Evolutionary conservation across 2,888 invertebrate genomes (phyloP).

Genomic region (Xestia sexstrigata): DNA sequence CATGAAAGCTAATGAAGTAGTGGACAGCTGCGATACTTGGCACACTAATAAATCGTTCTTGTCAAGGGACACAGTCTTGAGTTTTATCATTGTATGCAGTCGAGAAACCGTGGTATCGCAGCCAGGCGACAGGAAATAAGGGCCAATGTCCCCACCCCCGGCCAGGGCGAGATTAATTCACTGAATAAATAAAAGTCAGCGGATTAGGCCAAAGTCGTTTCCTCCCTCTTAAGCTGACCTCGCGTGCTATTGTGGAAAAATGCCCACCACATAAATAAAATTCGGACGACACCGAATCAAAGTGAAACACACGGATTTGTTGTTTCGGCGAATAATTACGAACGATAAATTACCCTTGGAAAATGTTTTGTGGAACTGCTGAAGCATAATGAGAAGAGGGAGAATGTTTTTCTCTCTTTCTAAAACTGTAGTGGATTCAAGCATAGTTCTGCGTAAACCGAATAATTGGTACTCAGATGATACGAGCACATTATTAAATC

Average conservation of each 20-base stretch:
- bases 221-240: constrained; percentile 90
- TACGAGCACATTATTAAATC: too few relatives aligned
- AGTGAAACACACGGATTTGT: constrained; percentile 78
- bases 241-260: constrained; percentile 89
- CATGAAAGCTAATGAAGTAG: constrained; percentile 55
- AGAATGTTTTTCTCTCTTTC: constrained; percentile 14
- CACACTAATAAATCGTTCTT: constrained; percentile 78
- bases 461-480: constrained; percentile 50
- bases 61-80: constrained; percentile 76
- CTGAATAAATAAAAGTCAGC: constrained; percentile 91
- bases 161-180: constrained; percentile 88
- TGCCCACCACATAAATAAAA: constrained; percentile 88
- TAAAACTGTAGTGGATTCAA: constrained; percentile 25
- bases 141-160: constrained; percentile 83
- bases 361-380: constrained; percentile 42
- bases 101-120: constrained; percentile 81
- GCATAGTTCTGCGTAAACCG: neutral
- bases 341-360: constrained; percentile 55
- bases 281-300: constrained; percentile 84
- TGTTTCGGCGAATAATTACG: constrained; percentile 68
- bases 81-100: constrained; percentile 82
- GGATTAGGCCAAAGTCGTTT: constrained; percentile 90
- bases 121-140: constrained; percentile 84
- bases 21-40: constrained; percentile 68
- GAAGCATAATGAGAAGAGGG: constrained; percentile 21